These are phyloP conservation scores for Tretioscincus oriximinensis DNA, from an alignment of 2,113 vertebrate genomes.

Conservation along the genomic window DNA sequence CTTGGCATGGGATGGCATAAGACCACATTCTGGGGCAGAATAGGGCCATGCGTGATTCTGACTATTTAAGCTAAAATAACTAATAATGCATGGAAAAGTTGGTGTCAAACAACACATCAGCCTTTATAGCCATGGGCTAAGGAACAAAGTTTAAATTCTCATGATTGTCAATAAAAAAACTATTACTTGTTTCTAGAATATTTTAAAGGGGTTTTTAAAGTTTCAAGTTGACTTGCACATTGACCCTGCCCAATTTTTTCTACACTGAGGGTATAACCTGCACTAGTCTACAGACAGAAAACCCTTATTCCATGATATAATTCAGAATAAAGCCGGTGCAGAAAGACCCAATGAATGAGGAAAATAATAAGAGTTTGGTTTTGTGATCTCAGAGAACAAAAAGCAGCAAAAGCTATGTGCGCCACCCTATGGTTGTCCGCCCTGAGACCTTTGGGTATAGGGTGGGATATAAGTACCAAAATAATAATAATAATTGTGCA, in stretches of 20 bases:
- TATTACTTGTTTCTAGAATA: slow-evolving; percentile 17
- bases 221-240: not conserved
- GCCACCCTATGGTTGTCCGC: no score
- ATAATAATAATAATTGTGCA: no score
- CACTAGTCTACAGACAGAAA: no score
- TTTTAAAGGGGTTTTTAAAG: not conserved
- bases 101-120: slow-evolving; percentile 21
- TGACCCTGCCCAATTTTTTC: not conserved
- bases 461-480: no score
- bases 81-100: not conserved
- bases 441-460: no score
- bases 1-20: no score
- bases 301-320: no score
- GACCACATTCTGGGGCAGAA: no score
- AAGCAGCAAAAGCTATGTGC: no score
- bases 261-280: no score
- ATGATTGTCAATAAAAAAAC: not conserved
- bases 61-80: slow-evolving; percentile 10
- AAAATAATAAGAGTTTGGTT: not conserved
- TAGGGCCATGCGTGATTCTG: no score
- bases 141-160: slow-evolving; percentile 38
- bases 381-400: slow-evolving; percentile 29
- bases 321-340: no score
- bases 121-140: slow-evolving; percentile 31
- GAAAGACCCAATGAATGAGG: not conserved